Conservation (phyloP, 2,113 vertebrate genomes). For the Zootoca vivipara region DNA sequence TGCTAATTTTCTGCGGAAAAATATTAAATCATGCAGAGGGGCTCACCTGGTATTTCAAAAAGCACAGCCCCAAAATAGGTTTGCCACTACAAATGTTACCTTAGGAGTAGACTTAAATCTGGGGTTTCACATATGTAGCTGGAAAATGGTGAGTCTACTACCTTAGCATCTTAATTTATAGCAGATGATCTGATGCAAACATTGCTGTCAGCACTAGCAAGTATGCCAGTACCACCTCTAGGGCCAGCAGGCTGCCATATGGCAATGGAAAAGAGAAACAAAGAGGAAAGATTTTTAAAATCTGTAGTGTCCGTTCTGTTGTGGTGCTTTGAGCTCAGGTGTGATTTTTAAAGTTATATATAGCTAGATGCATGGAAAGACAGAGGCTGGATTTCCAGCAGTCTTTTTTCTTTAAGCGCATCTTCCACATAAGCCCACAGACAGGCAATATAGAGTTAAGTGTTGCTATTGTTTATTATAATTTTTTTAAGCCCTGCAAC, state of each 20-base stretch:
- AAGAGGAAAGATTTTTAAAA: background rate
- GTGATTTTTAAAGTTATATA: background rate
- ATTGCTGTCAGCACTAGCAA: background rate
- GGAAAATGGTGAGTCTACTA: too few species aligned
- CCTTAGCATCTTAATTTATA: background rate
- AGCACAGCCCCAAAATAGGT: background rate
- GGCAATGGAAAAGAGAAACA: background rate
- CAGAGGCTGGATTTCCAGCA: background rate
- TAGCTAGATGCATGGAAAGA: background rate
- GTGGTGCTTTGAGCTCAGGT: background rate
- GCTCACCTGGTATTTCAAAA: background rate
- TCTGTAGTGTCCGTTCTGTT: background rate
- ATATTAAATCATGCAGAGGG: background rate
- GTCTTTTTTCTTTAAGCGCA: background rate
- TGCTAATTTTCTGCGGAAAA: background rate
- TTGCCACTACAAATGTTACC: too few species aligned
- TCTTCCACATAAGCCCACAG: background rate
- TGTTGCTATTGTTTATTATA: conserved; percentile 40
- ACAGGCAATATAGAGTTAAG: conserved; percentile 42
- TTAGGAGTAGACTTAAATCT: too few species aligned
- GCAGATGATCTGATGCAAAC: background rate
- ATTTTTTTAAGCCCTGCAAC: conserved; percentile 23
- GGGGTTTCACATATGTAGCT: too few species aligned
- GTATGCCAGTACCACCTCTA: background rate
- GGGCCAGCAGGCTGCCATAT: background rate